A percentile compares a stretch with the other conserved stretches of the same genome.
These are phyloP conservation scores for Diceros bicornis DNA, from an alignment of 2,797 vertebrate species.

Conservation along the genomic window DNA sequence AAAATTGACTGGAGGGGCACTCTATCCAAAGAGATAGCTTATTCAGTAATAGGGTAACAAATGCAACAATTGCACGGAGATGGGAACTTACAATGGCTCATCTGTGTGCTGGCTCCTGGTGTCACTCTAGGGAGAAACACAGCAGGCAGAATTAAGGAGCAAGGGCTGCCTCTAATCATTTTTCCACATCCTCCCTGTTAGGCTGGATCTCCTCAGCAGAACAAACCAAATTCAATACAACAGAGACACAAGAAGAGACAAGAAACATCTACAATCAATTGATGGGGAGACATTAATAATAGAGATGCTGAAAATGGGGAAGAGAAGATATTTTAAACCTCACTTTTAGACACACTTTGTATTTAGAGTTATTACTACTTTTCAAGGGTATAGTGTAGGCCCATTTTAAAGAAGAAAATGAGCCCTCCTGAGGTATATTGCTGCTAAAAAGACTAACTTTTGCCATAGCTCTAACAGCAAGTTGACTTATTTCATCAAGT, in stretches of 20 bases:
- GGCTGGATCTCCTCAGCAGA: conserved; percentile 33
- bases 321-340: background rate
- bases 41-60: background rate
- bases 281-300: conserved; percentile 9
- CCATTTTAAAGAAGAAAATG: background rate
- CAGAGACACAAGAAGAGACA: conserved; percentile 53
- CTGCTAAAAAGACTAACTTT: conserved; percentile 38
- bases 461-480: conserved; percentile 1
- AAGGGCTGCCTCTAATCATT: conserved; percentile 39
- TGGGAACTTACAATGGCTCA: background rate
- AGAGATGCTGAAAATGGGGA: background rate
- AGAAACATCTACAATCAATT: background rate
- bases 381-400: background rate
- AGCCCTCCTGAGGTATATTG: background rate
- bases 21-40: conserved; percentile 41
- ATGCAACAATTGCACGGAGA: background rate
- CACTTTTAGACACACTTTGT: background rate
- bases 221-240: conserved; percentile 73
- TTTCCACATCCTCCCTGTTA: conserved; percentile 21
- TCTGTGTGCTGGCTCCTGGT: background rate
- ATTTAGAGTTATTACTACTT: conserved; percentile 5
- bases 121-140: conserved; percentile 18
- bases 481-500: conserved; percentile 60
- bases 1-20: conserved; percentile 58
- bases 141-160: conserved; percentile 82